phyloP scores from a whole-genome alignment of 2,797 vertebrate genomes.

The Gadopsis marmoratus region DNA sequence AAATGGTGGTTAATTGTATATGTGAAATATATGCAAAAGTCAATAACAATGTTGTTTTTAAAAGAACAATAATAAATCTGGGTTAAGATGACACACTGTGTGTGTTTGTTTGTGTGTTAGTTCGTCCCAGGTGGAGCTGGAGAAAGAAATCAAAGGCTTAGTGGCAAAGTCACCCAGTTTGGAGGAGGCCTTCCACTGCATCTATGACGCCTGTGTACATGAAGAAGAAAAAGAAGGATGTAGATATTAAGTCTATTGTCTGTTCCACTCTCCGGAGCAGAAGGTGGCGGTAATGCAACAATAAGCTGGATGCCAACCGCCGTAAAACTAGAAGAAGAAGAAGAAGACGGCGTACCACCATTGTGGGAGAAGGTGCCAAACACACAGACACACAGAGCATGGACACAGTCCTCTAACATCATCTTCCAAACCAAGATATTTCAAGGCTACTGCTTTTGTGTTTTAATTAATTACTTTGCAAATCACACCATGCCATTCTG shows the following conservation, averaged over 20 bases:
- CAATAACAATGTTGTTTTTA: too few relatives aligned
- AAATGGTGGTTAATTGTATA: neutral
- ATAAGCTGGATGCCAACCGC: too few relatives aligned
- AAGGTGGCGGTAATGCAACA: too few relatives aligned
- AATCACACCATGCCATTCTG: conserved; percentile 15
- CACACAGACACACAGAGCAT: neutral
- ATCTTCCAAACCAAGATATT: conserved; percentile 13
- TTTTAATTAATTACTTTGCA: conserved; percentile 15
- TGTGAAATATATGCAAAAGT: too few relatives aligned
- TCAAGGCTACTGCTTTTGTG: neutral
- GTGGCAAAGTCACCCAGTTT: conserved; percentile 83
- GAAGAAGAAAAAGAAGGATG: too few relatives aligned
- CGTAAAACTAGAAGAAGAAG: too few relatives aligned
- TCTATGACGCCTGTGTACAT: conserved; percentile 84
- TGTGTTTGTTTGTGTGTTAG: conserved; percentile 47
- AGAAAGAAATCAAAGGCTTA: conserved; percentile 85
- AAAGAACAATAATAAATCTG: too few relatives aligned
- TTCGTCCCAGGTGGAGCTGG: conserved; percentile 81
- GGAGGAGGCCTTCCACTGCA: conserved; percentile 77
- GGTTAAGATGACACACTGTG: conserved; percentile 13
- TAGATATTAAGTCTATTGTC: too few relatives aligned
- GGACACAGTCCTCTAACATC: neutral
- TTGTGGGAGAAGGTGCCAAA: conserved; percentile 87
- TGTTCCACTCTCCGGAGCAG: too few relatives aligned
- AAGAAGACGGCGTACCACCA: too few relatives aligned